These are phyloP conservation scores for Sesia apiformis DNA, from an alignment of 2,888 invertebrate species.

Conservation along the genomic window DNA sequence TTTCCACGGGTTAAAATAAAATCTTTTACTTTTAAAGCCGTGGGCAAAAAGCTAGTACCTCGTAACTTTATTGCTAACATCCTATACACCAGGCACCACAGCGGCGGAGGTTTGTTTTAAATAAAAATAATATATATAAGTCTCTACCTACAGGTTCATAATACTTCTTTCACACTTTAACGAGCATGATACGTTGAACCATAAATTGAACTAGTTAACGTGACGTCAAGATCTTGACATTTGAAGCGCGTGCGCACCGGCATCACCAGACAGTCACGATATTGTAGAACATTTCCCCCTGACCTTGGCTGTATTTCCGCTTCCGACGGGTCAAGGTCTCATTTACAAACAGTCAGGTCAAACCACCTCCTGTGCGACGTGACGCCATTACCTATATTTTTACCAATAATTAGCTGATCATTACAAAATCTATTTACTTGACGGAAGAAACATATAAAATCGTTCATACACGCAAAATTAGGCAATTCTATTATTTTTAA, in stretches of 20 bases:
- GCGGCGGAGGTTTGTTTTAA: no score
- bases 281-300: constrained; percentile 39
- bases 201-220: constrained; percentile 12
- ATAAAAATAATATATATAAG: no score
- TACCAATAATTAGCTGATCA: background rate
- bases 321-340: constrained; percentile 41
- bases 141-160: no score
- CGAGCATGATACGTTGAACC: no score
- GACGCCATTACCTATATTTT: background rate
- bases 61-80: no score
- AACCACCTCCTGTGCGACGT: background rate
- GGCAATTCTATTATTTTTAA: background rate
- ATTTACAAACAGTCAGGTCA: background rate
- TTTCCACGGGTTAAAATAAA: no score
- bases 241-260: constrained; percentile 29
- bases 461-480: background rate
- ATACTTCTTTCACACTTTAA: no score
- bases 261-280: constrained; percentile 25
- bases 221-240: constrained; percentile 52
- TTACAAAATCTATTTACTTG: background rate
- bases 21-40: no score
- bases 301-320: constrained; percentile 44
- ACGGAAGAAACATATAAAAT: background rate
- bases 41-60: no score
- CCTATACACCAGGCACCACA: no score